Percentiles rank a stretch among this genome's conserved stretches.
Evolutionary conservation across 2,113 vertebrate genomes (phyloP).

Genomic region (Thinocorus orbignyianus): DNA sequence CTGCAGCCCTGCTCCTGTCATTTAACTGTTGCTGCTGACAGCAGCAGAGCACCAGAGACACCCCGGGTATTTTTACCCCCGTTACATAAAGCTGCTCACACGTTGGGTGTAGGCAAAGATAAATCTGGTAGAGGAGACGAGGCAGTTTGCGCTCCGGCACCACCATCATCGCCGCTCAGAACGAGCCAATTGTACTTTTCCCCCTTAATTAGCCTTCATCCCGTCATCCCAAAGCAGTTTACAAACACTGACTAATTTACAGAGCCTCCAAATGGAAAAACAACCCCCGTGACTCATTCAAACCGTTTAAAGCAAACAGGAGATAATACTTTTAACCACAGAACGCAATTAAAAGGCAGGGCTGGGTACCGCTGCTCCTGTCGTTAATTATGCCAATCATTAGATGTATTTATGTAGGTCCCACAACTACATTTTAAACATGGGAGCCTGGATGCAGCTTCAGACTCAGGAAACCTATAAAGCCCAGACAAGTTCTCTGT

Average conservation of each 20-base stretch:
- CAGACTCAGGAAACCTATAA: not conserved
- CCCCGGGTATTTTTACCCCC: not conserved
- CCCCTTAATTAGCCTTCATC: not conserved
- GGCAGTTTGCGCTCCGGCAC: not conserved
- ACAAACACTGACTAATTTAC: not conserved
- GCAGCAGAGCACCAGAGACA: not conserved
- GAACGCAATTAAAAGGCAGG: not conserved
- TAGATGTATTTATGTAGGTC: rapidly evolving
- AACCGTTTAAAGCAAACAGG: not conserved
- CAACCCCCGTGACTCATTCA: not conserved
- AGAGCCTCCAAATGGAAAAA: not conserved
- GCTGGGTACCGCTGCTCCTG: rapidly evolving
- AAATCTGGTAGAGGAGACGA: not conserved
- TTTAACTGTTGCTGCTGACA: too few relatives aligned
- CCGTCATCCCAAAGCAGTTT: not conserved
- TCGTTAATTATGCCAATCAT: not conserved
- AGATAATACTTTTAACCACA: not conserved
- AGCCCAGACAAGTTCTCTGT: rapidly evolving
- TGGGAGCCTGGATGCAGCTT: not conserved
- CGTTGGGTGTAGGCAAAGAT: not conserved
- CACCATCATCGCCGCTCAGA: not conserved
- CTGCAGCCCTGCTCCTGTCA: not conserved
- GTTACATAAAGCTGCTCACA: not conserved
- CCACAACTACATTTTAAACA: not conserved
- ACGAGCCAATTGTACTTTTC: not conserved